These are phyloP conservation scores for Myopa testacea DNA, from an alignment of 2,888 invertebrate genomes.

Conservation along the genomic window DNA sequence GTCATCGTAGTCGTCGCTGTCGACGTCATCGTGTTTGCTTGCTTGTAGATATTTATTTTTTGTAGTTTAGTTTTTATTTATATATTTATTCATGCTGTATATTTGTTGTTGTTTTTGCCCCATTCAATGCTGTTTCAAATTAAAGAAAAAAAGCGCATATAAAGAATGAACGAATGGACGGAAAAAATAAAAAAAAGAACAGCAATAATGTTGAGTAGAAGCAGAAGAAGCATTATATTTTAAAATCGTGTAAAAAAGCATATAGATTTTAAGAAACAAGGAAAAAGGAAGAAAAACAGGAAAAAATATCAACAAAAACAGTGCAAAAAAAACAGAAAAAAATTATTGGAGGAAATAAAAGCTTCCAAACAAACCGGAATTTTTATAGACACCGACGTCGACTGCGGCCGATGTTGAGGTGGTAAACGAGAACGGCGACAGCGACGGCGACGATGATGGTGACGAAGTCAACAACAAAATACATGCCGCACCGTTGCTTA, in stretches of 20 bases:
- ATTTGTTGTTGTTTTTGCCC: background rate
- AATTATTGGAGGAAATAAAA: background rate
- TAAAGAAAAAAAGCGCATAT: background rate
- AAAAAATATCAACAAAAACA: background rate
- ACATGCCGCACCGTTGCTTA: slow-evolving; percentile 21
- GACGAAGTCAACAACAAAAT: slow-evolving; percentile 30
- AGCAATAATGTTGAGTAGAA: background rate
- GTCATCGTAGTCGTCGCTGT: background rate
- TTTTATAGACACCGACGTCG: slow-evolving; percentile 31
- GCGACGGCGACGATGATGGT: slow-evolving; percentile 1
- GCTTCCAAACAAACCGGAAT: slow-evolving; percentile 32
- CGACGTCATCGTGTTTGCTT: too few species aligned
- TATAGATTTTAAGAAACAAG: too few species aligned
- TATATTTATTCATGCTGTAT: background rate
- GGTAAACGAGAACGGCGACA: slow-evolving; percentile 3
- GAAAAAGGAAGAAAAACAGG: too few species aligned
- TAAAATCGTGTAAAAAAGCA: too few species aligned
- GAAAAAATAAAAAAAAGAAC: background rate
- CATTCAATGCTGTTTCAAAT: background rate
- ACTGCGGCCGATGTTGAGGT: background rate
- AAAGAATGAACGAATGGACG: background rate
- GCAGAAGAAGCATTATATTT: background rate
- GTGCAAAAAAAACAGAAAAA: background rate
- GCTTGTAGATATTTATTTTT: background rate
- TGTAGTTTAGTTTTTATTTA: background rate